phyloP scores from a whole-genome alignment of 1,140 invertebrate genomes.

The Lamellibrachia luymesi region DNA sequence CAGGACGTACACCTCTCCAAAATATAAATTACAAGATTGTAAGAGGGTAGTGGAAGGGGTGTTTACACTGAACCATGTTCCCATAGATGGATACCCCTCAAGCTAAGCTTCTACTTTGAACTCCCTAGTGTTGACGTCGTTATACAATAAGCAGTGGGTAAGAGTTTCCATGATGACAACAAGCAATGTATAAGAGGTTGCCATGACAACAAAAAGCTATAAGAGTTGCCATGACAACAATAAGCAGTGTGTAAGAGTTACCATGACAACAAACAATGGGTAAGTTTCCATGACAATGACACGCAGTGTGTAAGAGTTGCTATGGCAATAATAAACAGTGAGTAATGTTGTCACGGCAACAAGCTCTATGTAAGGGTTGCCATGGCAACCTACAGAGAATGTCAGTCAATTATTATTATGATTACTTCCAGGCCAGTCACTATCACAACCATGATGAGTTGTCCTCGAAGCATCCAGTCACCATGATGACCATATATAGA shows the following conservation, averaged over 20 bases:
- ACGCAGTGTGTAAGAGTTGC: neutral
- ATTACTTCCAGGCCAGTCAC: neutral
- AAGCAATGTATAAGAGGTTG: neutral
- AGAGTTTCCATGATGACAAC: neutral
- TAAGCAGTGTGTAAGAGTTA: neutral
- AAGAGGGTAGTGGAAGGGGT: neutral
- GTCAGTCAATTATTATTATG: neutral
- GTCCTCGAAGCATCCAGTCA: neutral
- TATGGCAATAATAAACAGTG: neutral
- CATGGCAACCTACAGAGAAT: neutral
- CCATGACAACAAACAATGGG: neutral
- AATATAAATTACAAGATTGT: neutral
- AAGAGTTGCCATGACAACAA: neutral
- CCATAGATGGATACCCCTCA: neutral
- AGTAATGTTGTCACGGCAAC: neutral
- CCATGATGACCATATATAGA: neutral
- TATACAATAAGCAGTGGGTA: neutral
- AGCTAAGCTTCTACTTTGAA: neutral
- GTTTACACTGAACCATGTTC: neutral
- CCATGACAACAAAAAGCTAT: neutral
- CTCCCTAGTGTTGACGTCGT: neutral
- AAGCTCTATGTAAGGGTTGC: neutral
- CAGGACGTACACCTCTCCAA: neutral
- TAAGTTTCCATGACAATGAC: neutral
- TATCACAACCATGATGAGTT: no score